A percentile compares a stretch with the other conserved stretches of the same genome.
Conservation (phyloP, 2,113 vertebrate genomes). For the Labeo rohita region DNA sequence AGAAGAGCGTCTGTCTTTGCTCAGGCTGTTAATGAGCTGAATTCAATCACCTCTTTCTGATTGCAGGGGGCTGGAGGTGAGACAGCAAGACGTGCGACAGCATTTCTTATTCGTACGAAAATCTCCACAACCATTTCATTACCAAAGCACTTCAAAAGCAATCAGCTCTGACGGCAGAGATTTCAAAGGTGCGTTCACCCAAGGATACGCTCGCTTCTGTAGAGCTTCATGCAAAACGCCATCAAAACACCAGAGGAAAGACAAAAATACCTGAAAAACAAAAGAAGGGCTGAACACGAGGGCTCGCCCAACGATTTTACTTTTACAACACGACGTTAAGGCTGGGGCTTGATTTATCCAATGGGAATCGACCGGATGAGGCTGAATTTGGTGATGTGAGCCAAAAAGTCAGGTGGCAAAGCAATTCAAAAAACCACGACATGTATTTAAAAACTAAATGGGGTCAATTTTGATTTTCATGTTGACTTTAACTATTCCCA, state of each 20-base stretch:
- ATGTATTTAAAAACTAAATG: neutral
- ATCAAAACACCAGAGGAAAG: neutral
- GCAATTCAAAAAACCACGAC: neutral
- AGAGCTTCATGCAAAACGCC: slow-evolving; percentile 23
- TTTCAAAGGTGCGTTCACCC: slow-evolving; percentile 27
- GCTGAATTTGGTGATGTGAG: neutral
- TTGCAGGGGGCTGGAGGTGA: slow-evolving; percentile 11
- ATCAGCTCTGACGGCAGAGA: slow-evolving; percentile 38
- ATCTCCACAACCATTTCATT: slow-evolving; percentile 44
- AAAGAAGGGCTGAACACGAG: neutral
- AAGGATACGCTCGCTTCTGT: slow-evolving; percentile 17
- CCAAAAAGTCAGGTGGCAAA: neutral
- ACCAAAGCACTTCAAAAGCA: slow-evolving; percentile 41
- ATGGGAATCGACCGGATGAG: neutral
- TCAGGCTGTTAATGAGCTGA: slow-evolving; percentile 42
- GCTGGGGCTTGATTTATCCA: neutral
- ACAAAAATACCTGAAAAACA: neutral
- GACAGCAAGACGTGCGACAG: slow-evolving; percentile 20
- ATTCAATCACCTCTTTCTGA: slow-evolving; percentile 38
- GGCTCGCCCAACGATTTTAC: neutral
- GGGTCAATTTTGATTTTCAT: neutral
- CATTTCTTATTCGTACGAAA: slow-evolving; percentile 32
- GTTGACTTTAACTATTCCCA: neutral
- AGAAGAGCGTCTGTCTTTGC: neutral
- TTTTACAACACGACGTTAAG: neutral